Evolutionary conservation across 2,113 vertebrate genomes (phyloP).

Genomic region (Notarius quadriscutis): DNA sequence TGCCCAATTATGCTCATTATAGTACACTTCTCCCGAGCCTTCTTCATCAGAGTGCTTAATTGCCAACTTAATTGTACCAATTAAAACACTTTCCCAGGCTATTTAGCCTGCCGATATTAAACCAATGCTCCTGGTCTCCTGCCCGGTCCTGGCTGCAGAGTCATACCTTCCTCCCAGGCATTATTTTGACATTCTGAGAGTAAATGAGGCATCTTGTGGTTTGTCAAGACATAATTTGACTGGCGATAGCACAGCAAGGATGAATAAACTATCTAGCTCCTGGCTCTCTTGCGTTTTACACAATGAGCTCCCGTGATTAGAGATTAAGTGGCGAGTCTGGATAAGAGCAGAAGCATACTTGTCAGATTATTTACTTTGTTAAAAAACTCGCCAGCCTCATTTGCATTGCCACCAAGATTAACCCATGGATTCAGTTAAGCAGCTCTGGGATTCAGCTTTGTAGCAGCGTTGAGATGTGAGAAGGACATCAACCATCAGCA

Average conservation of each 20-base stretch:
- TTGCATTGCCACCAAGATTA: not conserved
- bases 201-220: not conserved
- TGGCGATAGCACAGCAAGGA: not conserved
- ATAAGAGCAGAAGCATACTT: not conserved
- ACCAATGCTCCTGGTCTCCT: slow-evolving; percentile 37
- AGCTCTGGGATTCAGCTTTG: not conserved
- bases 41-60: slow-evolving; percentile 51
- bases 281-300: not conserved
- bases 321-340: not conserved
- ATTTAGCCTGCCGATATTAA: slow-evolving; percentile 40
- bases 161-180: not conserved
- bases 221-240: slow-evolving; percentile 1
- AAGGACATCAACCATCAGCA: not conserved
- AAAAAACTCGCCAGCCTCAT: not conserved
- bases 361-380: not conserved
- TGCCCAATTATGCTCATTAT: slow-evolving; percentile 47
- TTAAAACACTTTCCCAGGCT: slow-evolving; percentile 37
- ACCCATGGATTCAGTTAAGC: not conserved
- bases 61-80: slow-evolving; percentile 48
- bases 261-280: not conserved
- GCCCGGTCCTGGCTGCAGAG: slow-evolving; percentile 31
- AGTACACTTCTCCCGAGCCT: slow-evolving; percentile 40
- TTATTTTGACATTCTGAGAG: slow-evolving; percentile 23
- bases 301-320: not conserved
- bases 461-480: not conserved